Evolutionary conservation across 2,797 vertebrate genomes (phyloP), one percentile per base, ranked within the genome.

Genomic region (Apodemus agrarius): DNA sequence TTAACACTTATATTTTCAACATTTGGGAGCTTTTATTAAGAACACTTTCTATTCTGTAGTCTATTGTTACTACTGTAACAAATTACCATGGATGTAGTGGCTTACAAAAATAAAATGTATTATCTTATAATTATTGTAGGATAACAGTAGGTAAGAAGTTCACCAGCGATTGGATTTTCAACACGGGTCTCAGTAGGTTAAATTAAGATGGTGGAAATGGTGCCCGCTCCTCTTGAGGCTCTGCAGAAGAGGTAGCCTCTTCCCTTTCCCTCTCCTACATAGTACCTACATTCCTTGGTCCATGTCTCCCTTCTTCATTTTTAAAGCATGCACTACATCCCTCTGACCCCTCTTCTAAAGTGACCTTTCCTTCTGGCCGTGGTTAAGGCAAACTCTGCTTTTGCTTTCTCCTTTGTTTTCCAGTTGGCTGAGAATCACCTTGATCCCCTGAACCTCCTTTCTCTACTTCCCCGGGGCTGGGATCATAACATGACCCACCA

Each of bases 21-120:
- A n/a, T 94, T 82, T 83, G 54, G 74, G 78, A 87, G 81, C 46
- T 94, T 43, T 67, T 63, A 52, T 75, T 88, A 22, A 49, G 29
- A 31, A 31, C 6, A 59, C 11, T 74, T 85, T 16, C 34, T 57
- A 82, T 3, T 11, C n/a, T 26, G 0, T 31, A 83, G 0, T 89
- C 92, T 84, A 74, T 63, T 52, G 14, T 24, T 43, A 21, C 10
- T 81, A 59, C 79, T 85, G 11, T 79, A 85, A 82, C 43, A 86
- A 87, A 59, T 67, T 14, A 84, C 19, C 63, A 78, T n/a, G 84
- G 49, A 63, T 8, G 3, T 19, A 79, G 46, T 4, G 34, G 76
- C 63, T 83, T 69, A 1, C 59, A 37, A 74, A 46, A 87, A 82
- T 43, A 82, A 31, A 17, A 54, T 5, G 17, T 67, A 69, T 40